Evolutionary conservation across 2,888 invertebrate genomes (phyloP).

Genomic region (Drosophila nr. medialis): DNA sequence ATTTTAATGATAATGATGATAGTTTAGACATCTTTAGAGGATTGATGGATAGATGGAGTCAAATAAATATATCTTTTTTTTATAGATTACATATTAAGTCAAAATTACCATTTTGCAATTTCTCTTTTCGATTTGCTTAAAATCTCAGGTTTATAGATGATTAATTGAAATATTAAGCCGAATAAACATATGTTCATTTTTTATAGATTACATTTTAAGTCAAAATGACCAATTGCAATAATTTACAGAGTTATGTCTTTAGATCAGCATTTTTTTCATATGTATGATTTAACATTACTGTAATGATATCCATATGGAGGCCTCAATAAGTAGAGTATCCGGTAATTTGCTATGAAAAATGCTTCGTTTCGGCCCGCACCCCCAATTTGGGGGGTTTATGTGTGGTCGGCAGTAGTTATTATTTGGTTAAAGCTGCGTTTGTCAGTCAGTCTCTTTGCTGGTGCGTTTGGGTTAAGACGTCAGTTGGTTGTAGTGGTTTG

Average conservation of each 20-base stretch:
- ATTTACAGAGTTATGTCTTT: background rate
- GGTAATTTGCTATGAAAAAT: background rate
- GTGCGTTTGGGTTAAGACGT: constrained; percentile 66
- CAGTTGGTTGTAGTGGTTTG: background rate
- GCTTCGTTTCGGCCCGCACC: background rate
- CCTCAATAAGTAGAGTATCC: background rate
- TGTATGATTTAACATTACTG: background rate
- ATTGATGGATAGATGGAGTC: background rate
- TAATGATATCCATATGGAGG: background rate
- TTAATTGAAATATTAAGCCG: background rate
- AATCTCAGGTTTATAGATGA: background rate
- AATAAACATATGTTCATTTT: background rate
- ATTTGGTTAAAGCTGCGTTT: constrained; percentile 18
- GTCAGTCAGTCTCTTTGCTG: constrained; percentile 50
- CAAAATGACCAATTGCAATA: background rate
- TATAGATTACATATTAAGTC: background rate
- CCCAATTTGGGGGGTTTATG: background rate
- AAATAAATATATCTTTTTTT: background rate
- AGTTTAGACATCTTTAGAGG: background rate
- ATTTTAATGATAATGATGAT: background rate
- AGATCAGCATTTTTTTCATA: background rate
- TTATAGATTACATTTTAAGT: background rate
- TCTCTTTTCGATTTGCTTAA: no score
- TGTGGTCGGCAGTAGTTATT: background rate
- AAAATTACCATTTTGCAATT: no score